These are phyloP conservation scores for Brotula barbata DNA, from an alignment of 2,797 vertebrate species.

Conservation along the genomic window DNA sequence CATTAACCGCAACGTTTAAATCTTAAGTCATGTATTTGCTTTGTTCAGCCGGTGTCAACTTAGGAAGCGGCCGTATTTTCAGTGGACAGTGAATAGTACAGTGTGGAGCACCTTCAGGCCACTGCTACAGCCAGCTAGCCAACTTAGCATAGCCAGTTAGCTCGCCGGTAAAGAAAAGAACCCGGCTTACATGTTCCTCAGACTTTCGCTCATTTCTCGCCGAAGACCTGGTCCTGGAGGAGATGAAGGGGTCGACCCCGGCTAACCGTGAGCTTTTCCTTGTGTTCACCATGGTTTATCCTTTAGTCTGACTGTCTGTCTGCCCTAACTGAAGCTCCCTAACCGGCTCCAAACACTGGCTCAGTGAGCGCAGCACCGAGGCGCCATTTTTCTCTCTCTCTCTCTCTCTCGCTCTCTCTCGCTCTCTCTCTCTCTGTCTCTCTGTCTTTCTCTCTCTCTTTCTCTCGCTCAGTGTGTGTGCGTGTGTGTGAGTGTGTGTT, in stretches of 20 bases:
- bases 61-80: neutral
- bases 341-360: conserved; percentile 75
- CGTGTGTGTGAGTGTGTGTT: no score
- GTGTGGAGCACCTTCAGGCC: conserved; percentile 64
- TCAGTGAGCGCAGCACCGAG: conserved; percentile 79
- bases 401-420: conserved; percentile 44
- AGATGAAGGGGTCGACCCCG: conserved; percentile 76
- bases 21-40: neutral
- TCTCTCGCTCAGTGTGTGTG: conserved; percentile 34
- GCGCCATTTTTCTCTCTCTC: conserved; percentile 81
- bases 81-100: conserved; percentile 18
- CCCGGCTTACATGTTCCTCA: conserved; percentile 82
- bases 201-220: conserved; percentile 75
- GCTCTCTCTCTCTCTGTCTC: conserved; percentile 40
- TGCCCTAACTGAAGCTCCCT: conserved; percentile 66
- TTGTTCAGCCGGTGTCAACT: conserved; percentile 58
- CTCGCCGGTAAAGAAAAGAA: conserved; percentile 70
- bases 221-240: conserved; percentile 83
- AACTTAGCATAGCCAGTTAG: conserved; percentile 63
- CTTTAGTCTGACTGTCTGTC: conserved; percentile 36
- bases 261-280: conserved; percentile 84
- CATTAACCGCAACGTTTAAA: neutral
- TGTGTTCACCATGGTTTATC: conserved; percentile 91
- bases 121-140: conserved; percentile 63
- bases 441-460: conserved; percentile 38